These are phyloP conservation scores for Pristionchus fissidentatus DNA, from an alignment of 2,888 invertebrate genomes.

Conservation along the genomic window DNA sequence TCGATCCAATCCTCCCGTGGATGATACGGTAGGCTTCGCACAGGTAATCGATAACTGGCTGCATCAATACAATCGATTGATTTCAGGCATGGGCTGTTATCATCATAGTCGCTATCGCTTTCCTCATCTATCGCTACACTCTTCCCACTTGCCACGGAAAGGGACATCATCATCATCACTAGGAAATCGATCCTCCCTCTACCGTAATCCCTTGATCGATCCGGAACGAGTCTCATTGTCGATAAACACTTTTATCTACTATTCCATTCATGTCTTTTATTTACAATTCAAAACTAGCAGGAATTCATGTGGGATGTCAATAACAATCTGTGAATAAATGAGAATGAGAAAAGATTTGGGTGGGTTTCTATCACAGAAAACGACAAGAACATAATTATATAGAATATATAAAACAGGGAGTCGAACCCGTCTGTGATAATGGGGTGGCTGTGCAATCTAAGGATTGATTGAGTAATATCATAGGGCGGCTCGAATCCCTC, in stretches of 20 bases:
- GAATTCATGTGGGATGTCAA: background rate
- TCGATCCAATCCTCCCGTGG: background rate
- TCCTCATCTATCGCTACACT: conserved; percentile 20
- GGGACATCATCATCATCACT: conserved; percentile 16
- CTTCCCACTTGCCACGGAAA: conserved; percentile 19
- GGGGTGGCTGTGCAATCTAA: conserved; percentile 15
- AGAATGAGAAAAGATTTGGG: conserved; percentile 33
- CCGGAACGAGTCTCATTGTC: conserved; percentile 18
- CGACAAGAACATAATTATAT: conserved; percentile 14
- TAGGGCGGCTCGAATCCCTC: too few relatives aligned
- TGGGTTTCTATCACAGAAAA: conserved; percentile 19
- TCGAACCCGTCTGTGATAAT: conserved; percentile 32
- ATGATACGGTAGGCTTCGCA: background rate
- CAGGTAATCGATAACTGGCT: background rate
- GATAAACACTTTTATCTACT: conserved; percentile 44
- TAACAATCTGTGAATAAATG: conserved; percentile 21
- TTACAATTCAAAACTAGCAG: conserved; percentile 42
- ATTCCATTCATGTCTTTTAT: conserved; percentile 15
- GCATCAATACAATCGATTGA: background rate
- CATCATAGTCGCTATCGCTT: conserved; percentile 26
- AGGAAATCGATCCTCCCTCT: background rate
- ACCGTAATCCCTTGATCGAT: background rate
- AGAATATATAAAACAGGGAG: conserved; percentile 14
- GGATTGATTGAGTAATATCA: conserved; percentile 19
- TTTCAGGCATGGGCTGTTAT: conserved; percentile 36